phyloP scores from a whole-genome alignment of 1,140 invertebrate genomes.

The Drosophila hydei region DNA sequence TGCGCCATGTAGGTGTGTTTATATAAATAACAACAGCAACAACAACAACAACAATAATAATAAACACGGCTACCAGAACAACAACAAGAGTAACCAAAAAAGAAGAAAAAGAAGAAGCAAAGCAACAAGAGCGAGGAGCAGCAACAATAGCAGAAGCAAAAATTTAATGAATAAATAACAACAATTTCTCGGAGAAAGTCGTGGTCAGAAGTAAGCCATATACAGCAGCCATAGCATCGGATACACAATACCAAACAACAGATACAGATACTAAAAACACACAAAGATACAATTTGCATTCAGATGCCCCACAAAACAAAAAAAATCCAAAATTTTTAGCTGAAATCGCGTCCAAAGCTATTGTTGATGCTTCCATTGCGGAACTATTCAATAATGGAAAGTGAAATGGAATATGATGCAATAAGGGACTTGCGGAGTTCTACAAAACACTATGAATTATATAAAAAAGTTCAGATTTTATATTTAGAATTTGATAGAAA shows the following conservation, averaged over 20 bases:
- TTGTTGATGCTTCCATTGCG: constrained; percentile 22
- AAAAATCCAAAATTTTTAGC: background rate
- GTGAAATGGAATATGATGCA: constrained; percentile 57
- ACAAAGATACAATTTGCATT: constrained; percentile 51
- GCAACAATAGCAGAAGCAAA: constrained; percentile 65
- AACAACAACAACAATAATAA: constrained; percentile 25
- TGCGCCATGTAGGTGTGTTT: constrained; percentile 56
- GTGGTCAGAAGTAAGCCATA: constrained; percentile 74
- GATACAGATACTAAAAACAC: constrained; percentile 13
- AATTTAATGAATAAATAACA: constrained; percentile 82
- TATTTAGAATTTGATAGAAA: no score
- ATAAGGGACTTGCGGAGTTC: constrained; percentile 14
- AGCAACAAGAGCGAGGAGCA: constrained; percentile 47
- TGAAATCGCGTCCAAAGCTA: background rate
- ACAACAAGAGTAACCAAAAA: constrained; percentile 12
- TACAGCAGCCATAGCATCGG: constrained; percentile 62
- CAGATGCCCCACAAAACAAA: constrained; percentile 8
- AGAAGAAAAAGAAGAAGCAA: constrained; percentile 35
- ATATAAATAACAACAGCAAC: constrained; percentile 35
- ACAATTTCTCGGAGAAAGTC: constrained; percentile 78
- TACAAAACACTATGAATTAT: no score
- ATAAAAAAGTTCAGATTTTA: no score
- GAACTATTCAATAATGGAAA: constrained; percentile 49
- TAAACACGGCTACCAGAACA: constrained; percentile 39
- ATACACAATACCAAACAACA: constrained; percentile 40